Conservation (phyloP, 1,140 invertebrate species). For the Atta colombica region DNA sequence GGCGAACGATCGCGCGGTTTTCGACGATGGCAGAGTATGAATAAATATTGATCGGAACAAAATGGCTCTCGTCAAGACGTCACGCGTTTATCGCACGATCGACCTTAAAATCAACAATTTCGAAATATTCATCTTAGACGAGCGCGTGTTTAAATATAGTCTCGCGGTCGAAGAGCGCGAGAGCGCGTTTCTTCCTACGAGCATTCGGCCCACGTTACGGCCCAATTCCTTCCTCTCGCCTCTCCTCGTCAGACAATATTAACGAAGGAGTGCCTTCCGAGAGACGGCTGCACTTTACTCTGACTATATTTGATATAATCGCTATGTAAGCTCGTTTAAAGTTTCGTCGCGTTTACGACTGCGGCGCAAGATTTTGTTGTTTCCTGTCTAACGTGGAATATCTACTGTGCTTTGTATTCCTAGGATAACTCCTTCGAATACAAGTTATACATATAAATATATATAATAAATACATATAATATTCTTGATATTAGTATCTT, state of each 20-base stretch:
- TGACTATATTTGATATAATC: neutral
- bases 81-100: neutral
- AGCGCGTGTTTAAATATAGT: slow-evolving; percentile 80
- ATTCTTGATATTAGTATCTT: too few relatives aligned
- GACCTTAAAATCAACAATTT: slow-evolving; percentile 48
- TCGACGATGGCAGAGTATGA: neutral
- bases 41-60: neutral
- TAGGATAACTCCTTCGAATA: too few relatives aligned
- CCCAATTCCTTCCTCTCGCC: slow-evolving; percentile 65
- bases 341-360: neutral
- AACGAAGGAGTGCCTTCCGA: slow-evolving; percentile 6
- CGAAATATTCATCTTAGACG: slow-evolving; percentile 66
- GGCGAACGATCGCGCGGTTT: neutral
- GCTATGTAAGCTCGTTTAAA: neutral
- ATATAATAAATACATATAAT: too few relatives aligned
- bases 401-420: neutral
- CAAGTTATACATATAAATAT: too few relatives aligned
- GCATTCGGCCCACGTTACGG: slow-evolving; percentile 73
- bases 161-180: slow-evolving; percentile 76
- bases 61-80: neutral
- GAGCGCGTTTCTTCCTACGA: slow-evolving; percentile 76
- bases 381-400: neutral
- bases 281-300: neutral
- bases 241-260: neutral
- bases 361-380: neutral